Percentiles rank a stretch among this genome's conserved stretches.
Conservation (phyloP, 2,113 vertebrate genomes). For the Megaceryle maxima region DNA sequence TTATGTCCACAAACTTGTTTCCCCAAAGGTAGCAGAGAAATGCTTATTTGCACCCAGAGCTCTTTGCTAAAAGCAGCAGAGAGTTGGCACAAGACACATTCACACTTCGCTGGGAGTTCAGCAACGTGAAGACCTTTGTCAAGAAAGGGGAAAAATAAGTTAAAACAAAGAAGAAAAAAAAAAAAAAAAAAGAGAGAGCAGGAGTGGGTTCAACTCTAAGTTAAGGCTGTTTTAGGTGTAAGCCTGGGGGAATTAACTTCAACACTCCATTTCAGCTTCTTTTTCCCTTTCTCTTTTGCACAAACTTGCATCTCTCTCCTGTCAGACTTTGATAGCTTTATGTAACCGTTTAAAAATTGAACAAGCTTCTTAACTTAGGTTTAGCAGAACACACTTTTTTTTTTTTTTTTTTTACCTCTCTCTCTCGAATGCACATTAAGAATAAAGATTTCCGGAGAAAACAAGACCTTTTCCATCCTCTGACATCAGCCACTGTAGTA, state of each 20-base stretch:
- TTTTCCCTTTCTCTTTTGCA: conserved; percentile 35
- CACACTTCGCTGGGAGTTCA: background rate
- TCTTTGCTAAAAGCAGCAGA: background rate
- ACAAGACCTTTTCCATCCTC: conserved; percentile 50
- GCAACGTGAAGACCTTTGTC: background rate
- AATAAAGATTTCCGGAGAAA: conserved; percentile 45
- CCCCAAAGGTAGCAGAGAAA: background rate
- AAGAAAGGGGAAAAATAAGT: background rate
- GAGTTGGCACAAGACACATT: background rate
- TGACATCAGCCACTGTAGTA: conserved; percentile 37
- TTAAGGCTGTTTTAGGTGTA: conserved; percentile 45
- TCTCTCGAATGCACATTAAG: conserved; percentile 47
- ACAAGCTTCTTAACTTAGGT: conserved; percentile 71
- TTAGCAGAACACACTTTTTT: conserved; percentile 50
- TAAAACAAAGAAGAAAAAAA: background rate
- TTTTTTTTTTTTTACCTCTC: background rate
- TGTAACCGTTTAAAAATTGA: conserved; percentile 78
- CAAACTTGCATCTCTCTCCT: conserved; percentile 52
- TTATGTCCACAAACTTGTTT: background rate
- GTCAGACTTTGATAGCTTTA: conserved; percentile 73
- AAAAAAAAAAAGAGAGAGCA: background rate
- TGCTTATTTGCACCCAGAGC: background rate
- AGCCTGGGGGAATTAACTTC: conserved; percentile 57
- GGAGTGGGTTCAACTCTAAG: conserved; percentile 7
- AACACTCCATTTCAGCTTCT: conserved; percentile 48